Conservation (phyloP, 2,888 invertebrate genomes). For the Linnaemya tessellans region DNA sequence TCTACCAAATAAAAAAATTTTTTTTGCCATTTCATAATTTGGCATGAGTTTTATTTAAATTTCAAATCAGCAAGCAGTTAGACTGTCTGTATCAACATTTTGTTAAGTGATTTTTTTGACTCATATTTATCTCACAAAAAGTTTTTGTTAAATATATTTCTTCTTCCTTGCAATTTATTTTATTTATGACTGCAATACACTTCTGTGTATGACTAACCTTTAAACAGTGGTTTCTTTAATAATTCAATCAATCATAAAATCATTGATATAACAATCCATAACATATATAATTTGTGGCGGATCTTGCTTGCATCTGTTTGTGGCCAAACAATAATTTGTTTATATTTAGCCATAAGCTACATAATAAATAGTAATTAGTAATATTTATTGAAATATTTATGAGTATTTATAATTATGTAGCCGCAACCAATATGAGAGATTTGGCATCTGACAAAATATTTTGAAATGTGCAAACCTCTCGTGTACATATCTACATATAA, state of each 20-base stretch:
- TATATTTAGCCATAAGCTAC: background rate
- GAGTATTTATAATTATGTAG: constrained; percentile 38
- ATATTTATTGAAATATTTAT: constrained; percentile 20
- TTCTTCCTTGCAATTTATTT: no score
- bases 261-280: constrained; percentile 47
- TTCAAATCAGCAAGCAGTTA: no score
- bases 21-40: no score
- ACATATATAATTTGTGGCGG: constrained; percentile 51
- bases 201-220: background rate
- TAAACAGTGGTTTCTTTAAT: background rate
- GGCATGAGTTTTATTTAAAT: no score
- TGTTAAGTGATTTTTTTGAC: no score
- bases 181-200: no score
- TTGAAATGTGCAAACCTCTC: background rate
- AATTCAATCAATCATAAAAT: constrained; percentile 33
- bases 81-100: no score
- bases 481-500: no score
- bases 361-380: constrained; percentile 39
- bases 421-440: constrained; percentile 65
- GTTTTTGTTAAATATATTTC: background rate
- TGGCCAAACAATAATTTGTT: constrained; percentile 42
- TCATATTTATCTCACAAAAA: background rate
- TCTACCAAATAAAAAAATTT: no score
- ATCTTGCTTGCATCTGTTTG: constrained; percentile 54
- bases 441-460: constrained; percentile 67